These are phyloP conservation scores for Arion vulgaris DNA, from an alignment of 1,140 invertebrate genomes.

Conservation along the genomic window DNA sequence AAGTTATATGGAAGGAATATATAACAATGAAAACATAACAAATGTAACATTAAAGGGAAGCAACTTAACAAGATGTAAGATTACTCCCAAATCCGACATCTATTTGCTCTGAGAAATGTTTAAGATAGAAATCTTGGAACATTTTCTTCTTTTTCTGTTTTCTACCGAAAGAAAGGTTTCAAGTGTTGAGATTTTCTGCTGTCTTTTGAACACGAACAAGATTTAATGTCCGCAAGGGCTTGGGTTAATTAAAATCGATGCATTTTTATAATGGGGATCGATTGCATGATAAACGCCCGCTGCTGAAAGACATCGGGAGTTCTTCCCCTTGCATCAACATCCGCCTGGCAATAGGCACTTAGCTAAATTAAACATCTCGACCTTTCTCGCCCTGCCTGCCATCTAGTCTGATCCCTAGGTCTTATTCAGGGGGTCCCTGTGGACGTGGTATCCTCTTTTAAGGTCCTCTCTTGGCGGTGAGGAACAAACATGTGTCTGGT, in stretches of 20 bases:
- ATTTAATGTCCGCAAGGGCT: not conserved
- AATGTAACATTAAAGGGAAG: not conserved
- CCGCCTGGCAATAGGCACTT: conserved; percentile 18
- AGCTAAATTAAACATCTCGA: conserved; percentile 8
- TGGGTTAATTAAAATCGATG: conserved; percentile 29
- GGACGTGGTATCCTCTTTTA: conserved; percentile 14
- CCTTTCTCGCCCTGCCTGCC: conserved; percentile 8
- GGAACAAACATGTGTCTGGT: not conserved
- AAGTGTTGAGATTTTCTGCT: not conserved
- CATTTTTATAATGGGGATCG: conserved; percentile 27
- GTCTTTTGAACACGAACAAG: not conserved
- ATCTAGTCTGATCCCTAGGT: not conserved
- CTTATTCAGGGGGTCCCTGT: not conserved
- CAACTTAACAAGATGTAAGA: not conserved
- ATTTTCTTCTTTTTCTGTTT: not conserved
- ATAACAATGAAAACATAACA: too few species aligned
- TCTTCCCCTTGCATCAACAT: conserved; percentile 19
- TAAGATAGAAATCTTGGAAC: not conserved
- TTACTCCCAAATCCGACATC: not conserved
- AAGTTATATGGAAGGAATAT: too few species aligned
- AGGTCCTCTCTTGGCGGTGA: not conserved
- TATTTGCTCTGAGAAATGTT: not conserved
- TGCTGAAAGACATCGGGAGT: conserved; percentile 21
- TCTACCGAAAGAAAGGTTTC: not conserved
- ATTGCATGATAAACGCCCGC: conserved; percentile 9